Percentiles rank a stretch among this genome's conserved stretches.
phyloP scores from a whole-genome alignment of 2,888 invertebrate species.

The Vesta saturnalis region DNA sequence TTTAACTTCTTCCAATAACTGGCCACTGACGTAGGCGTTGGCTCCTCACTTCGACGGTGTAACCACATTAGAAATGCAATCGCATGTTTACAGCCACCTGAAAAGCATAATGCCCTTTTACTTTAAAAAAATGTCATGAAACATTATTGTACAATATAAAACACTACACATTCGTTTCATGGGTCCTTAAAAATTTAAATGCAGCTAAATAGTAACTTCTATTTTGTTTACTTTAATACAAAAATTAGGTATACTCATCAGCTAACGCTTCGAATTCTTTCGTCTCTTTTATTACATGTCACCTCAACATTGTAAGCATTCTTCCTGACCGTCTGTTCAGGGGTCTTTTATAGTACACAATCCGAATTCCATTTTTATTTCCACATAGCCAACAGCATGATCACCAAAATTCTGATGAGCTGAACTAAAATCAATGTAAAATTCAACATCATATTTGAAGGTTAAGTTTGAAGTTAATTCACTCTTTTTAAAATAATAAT shows the following conservation, averaged over 20 bases:
- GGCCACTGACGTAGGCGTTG: background rate
- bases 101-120: too few relatives aligned
- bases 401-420: constrained; percentile 1
- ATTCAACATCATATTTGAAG: too few relatives aligned
- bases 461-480: too few relatives aligned
- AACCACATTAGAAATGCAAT: too few relatives aligned
- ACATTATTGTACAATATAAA: background rate
- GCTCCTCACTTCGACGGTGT: too few relatives aligned
- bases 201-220: background rate
- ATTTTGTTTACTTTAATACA: background rate
- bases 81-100: too few relatives aligned
- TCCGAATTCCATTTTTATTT: background rate
- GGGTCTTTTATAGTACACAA: background rate
- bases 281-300: too few relatives aligned
- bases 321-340: background rate
- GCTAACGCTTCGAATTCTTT: too few relatives aligned
- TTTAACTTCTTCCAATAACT: background rate
- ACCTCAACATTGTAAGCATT: too few relatives aligned
- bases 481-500: too few relatives aligned
- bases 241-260: too few relatives aligned
- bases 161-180: background rate
- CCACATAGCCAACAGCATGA: background rate
- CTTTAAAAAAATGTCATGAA: background rate
- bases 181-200: background rate
- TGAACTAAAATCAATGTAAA: too few relatives aligned